Conservation (phyloP, 2,797 vertebrate genomes). For the Scarus forsteni region DNA sequence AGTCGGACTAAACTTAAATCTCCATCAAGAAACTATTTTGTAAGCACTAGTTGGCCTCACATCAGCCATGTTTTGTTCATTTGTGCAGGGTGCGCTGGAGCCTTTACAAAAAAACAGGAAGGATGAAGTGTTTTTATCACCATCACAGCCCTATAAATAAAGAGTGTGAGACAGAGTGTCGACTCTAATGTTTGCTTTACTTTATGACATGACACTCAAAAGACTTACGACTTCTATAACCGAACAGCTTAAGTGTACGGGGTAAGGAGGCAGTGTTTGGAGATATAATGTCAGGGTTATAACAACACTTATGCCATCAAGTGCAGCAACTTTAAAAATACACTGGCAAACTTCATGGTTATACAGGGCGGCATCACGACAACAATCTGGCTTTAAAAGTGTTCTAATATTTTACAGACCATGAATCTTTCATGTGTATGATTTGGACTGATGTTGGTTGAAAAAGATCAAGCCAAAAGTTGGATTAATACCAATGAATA, state of each 20-base stretch:
- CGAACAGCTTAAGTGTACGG: not conserved
- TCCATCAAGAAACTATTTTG: not conserved
- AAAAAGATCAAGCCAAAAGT: too few relatives aligned
- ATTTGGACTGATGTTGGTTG: too few relatives aligned
- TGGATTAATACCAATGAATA: too few relatives aligned
- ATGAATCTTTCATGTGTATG: too few relatives aligned
- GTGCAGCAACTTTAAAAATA: too few relatives aligned
- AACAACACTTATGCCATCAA: too few relatives aligned
- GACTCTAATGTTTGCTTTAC: not conserved
- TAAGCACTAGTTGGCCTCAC: not conserved
- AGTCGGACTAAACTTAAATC: not conserved
- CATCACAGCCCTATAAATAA: not conserved
- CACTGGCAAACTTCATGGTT: too few relatives aligned
- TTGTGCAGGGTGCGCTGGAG: not conserved
- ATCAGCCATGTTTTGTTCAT: not conserved
- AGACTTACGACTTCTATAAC: not conserved
- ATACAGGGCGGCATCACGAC: too few relatives aligned
- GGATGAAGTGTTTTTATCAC: not conserved
- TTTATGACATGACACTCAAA: not conserved
- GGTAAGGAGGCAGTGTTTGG: not conserved
- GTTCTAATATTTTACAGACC: too few relatives aligned
- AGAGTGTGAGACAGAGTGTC: not conserved
- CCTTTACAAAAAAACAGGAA: slow-evolving; percentile 11
- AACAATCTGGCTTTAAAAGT: too few relatives aligned
- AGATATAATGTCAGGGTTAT: too few relatives aligned